These are phyloP conservation scores for Cepaea hortensis DNA, from an alignment of 2,888 invertebrate species.

Conservation along the genomic window DNA sequence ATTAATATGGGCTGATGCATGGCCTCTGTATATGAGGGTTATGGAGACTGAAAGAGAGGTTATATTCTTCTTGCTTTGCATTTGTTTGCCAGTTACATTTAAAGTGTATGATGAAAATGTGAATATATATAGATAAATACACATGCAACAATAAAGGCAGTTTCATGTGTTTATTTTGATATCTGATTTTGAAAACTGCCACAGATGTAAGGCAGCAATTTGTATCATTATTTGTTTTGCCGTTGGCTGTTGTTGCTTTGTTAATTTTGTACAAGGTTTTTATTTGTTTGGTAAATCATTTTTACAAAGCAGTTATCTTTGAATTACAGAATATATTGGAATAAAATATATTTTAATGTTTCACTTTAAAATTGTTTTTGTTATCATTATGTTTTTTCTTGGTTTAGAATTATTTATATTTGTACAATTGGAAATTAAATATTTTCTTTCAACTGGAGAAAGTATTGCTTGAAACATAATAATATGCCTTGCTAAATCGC, in stretches of 20 bases:
- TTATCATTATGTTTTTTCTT: too few species aligned
- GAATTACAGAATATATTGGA: slow-evolving; percentile 5
- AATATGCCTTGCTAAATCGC: too few species aligned
- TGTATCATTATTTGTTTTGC: not conserved
- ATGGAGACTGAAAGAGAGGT: too few species aligned
- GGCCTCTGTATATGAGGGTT: too few species aligned
- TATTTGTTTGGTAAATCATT: not conserved
- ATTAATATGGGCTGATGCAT: too few species aligned
- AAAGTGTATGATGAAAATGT: not conserved
- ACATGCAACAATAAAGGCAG: not conserved
- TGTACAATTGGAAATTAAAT: too few species aligned
- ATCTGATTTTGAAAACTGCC: not conserved
- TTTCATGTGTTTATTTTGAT: not conserved
- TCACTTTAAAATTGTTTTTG: too few species aligned
- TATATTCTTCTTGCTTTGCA: too few species aligned
- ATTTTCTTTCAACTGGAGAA: too few species aligned
- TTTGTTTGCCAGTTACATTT: not conserved
- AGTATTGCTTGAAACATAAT: too few species aligned
- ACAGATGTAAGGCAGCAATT: not conserved
- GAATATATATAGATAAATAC: not conserved
- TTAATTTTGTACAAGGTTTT: slow-evolving; percentile 3
- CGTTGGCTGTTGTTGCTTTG: not conserved
- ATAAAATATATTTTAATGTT: not conserved
- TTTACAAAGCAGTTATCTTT: slow-evolving; percentile 5
- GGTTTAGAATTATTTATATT: too few species aligned